phyloP scores from a whole-genome alignment of 2,888 invertebrate species.

The Athripsodes cinereus region DNA sequence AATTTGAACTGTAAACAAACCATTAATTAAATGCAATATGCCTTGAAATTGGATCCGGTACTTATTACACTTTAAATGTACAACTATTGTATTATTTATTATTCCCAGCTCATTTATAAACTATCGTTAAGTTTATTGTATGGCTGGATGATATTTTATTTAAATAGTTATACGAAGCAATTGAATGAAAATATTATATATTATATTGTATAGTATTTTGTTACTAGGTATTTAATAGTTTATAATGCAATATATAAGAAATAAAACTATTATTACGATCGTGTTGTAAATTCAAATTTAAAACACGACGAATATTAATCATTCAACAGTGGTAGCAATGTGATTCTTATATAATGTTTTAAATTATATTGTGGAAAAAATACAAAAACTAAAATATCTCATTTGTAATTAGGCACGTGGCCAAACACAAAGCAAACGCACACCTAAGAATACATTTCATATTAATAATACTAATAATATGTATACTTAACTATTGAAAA shows the following conservation, averaged over 20 bases:
- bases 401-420: too few relatives aligned
- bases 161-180: slow-evolving; percentile 16
- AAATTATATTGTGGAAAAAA: too few relatives aligned
- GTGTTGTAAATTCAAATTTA: too few relatives aligned
- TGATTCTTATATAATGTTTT: too few relatives aligned
- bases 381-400: too few relatives aligned
- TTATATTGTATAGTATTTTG: not conserved
- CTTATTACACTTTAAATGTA: slow-evolving; percentile 6
- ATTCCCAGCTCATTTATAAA: slow-evolving; percentile 5
- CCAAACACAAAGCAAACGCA: too few relatives aligned
- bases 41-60: slow-evolving; percentile 27
- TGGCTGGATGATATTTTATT: slow-evolving; percentile 18
- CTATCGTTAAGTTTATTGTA: not conserved
- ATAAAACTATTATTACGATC: not conserved
- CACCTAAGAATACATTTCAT: too few relatives aligned
- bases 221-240: too few relatives aligned
- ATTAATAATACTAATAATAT: too few relatives aligned
- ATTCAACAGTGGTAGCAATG: too few relatives aligned
- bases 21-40: slow-evolving; percentile 28
- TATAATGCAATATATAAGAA: not conserved
- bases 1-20: slow-evolving; percentile 27
- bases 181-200: not conserved
- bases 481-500: too few relatives aligned
- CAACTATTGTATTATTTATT: slow-evolving; percentile 8
- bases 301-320: too few relatives aligned